phyloP scores from a whole-genome alignment of 2,113 vertebrate genomes.

The Octodon degus region DNA sequence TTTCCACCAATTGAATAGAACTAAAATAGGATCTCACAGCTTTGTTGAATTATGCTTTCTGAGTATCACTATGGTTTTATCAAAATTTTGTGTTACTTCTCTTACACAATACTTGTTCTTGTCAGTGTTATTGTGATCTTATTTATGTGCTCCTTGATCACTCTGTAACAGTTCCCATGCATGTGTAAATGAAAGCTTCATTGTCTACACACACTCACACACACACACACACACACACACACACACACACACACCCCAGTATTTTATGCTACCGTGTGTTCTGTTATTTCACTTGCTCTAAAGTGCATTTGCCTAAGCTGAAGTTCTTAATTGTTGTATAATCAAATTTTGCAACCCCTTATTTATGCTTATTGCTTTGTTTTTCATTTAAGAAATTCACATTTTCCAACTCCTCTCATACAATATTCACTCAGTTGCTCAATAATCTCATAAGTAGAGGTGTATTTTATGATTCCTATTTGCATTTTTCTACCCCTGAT shows the following conservation, averaged over 20 bases:
- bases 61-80: not conserved
- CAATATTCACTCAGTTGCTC: not conserved
- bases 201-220: not conserved
- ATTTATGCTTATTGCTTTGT: not conserved
- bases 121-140: not conserved
- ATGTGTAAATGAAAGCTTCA: not conserved
- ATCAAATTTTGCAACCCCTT: not conserved
- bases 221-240: too few relatives aligned
- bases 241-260: not conserved
- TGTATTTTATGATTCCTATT: not conserved
- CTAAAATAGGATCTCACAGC: not conserved
- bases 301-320: not conserved
- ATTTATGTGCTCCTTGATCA: not conserved
- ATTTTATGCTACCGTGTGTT: not conserved
- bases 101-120: not conserved
- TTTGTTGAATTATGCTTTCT: not conserved
- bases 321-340: not conserved
- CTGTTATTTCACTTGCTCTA: not conserved
- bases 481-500: not conserved
- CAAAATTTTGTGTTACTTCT: not conserved
- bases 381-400: not conserved
- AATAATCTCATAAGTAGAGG: not conserved
- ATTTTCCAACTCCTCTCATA: not conserved
- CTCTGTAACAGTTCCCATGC: not conserved
- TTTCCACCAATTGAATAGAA: not conserved